Conservation (phyloP, 2,888 invertebrate species). For the Andricus quercusramuli region DNA sequence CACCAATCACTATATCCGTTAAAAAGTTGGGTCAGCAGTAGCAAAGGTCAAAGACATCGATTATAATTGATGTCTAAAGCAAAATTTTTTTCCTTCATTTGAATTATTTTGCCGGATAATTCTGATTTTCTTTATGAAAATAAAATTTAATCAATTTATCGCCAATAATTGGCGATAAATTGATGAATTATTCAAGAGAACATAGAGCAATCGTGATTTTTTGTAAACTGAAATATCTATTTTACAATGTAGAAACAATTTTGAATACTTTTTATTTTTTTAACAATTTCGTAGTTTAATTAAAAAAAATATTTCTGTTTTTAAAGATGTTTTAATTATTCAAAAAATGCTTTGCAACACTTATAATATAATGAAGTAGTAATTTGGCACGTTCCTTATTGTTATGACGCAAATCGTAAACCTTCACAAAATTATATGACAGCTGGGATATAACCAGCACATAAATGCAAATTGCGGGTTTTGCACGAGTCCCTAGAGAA, state of each 20-base stretch:
- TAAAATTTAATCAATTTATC: background rate
- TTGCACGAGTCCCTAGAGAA: background rate
- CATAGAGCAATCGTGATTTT: background rate
- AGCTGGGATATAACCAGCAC: background rate
- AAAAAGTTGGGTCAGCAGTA: constrained; percentile 29
- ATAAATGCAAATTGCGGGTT: background rate
- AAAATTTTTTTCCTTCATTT: background rate
- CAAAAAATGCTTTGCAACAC: background rate
- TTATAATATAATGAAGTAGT: background rate
- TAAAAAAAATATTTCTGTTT: background rate
- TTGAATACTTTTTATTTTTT: background rate
- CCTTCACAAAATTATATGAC: background rate
- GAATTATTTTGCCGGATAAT: background rate
- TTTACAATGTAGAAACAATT: too few species aligned
- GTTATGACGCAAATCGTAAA: background rate
- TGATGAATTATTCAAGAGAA: too few species aligned
- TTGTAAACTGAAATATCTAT: too few species aligned
- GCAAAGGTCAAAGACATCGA: constrained; percentile 20
- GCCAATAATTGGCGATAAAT: too few species aligned
- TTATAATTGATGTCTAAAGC: background rate
- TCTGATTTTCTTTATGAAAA: background rate
- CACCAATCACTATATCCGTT: constrained; percentile 7
- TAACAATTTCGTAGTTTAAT: background rate
- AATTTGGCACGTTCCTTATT: constrained; percentile 3
- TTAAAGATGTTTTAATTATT: background rate